These are phyloP conservation scores for Puntigrus tetrazona DNA, from an alignment of 2,113 vertebrate species.

Conservation along the genomic window DNA sequence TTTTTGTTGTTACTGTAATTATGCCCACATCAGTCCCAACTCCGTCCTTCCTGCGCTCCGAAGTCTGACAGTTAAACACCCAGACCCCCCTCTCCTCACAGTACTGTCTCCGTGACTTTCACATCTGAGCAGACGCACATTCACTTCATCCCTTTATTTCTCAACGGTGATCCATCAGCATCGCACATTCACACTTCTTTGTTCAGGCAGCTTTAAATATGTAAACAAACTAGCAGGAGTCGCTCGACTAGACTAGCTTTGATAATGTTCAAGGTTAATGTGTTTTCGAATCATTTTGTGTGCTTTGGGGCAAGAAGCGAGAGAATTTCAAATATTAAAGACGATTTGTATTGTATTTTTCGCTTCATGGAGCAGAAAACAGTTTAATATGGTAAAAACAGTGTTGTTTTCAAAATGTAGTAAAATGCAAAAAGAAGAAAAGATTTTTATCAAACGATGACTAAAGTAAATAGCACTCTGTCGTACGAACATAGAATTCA, in stretches of 20 bases:
- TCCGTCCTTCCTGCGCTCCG: neutral
- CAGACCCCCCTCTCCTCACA: slow-evolving; percentile 19
- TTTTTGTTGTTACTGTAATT: slow-evolving; percentile 17
- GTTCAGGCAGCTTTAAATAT: neutral
- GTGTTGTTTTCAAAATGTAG: neutral
- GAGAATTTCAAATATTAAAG: slow-evolving; percentile 34
- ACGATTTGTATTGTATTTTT: neutral
- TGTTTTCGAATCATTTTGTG: neutral
- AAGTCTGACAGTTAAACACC: slow-evolving; percentile 19
- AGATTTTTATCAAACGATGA: neutral
- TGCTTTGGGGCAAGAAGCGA: neutral
- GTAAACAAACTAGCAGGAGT: neutral
- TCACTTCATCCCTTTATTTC: neutral
- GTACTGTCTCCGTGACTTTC: slow-evolving; percentile 30
- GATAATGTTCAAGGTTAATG: slow-evolving; percentile 35
- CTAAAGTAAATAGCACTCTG: neutral
- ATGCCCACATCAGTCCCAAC: neutral
- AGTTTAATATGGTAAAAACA: neutral
- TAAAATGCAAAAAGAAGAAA: neutral
- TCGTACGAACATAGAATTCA: neutral
- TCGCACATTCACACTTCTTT: neutral
- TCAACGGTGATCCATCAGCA: slow-evolving; percentile 21
- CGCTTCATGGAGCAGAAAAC: slow-evolving; percentile 43
- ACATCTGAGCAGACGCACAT: slow-evolving; percentile 1
- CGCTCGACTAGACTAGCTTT: neutral